Evolutionary conservation across 2,797 vertebrate genomes (phyloP).

Genomic region (Danio jaintianensis): DNA sequence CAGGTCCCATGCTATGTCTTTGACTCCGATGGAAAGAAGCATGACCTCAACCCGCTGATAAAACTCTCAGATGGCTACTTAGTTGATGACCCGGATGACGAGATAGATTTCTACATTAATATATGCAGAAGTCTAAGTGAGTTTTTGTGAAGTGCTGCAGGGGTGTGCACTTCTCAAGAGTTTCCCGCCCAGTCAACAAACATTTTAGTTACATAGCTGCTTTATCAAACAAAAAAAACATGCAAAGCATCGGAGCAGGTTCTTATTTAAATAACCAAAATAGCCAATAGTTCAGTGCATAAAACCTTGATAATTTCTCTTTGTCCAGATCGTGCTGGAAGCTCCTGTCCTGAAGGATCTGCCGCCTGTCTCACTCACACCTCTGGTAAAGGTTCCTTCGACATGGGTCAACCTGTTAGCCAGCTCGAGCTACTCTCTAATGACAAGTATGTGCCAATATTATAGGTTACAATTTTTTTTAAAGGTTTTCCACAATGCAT

Average conservation of each 20-base stretch:
- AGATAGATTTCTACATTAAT: slow-evolving; percentile 89
- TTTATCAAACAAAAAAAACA: slow-evolving; percentile 2
- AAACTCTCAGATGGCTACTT: slow-evolving; percentile 83
- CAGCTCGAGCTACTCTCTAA: slow-evolving; percentile 77
- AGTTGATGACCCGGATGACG: slow-evolving; percentile 88
- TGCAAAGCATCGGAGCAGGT: background rate
- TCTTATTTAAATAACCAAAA: slow-evolving; percentile 6
- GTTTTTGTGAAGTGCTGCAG: slow-evolving; percentile 44
- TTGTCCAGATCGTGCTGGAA: slow-evolving; percentile 66
- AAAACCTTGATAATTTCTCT: background rate
- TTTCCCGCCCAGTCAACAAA: slow-evolving; percentile 8
- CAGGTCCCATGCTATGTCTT: slow-evolving; percentile 94
- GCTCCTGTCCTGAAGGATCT: slow-evolving; percentile 79
- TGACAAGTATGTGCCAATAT: slow-evolving; percentile 80
- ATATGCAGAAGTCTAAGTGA: slow-evolving; percentile 92
- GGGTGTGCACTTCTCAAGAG: background rate
- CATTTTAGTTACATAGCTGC: background rate
- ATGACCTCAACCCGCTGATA: slow-evolving; percentile 92
- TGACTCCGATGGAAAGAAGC: slow-evolving; percentile 85
- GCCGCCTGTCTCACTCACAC: slow-evolving; percentile 89
- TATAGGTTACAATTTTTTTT: no score
- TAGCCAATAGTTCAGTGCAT: background rate
- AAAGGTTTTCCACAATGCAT: no score
- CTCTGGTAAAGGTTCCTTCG: slow-evolving; percentile 69
- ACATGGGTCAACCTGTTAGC: slow-evolving; percentile 83